Evolutionary conservation across 1,140 invertebrate genomes (phyloP).

Genomic region (Ooceraea biroi): DNA sequence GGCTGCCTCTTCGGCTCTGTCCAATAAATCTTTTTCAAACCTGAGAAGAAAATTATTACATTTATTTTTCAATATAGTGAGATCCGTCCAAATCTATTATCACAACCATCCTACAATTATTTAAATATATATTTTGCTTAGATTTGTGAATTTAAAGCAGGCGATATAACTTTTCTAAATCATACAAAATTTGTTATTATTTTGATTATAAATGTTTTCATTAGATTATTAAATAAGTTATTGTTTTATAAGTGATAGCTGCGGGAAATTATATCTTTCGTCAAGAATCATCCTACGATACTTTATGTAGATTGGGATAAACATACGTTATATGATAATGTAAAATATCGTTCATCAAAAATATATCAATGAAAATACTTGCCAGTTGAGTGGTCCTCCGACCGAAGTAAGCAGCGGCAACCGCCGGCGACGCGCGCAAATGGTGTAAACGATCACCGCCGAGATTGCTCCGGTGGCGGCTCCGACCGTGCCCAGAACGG

Average conservation of each 20-base stretch:
- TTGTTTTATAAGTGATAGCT: not conserved
- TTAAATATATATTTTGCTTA: not conserved
- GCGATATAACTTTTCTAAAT: not conserved
- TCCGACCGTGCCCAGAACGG: constrained; percentile 77
- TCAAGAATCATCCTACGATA: not conserved
- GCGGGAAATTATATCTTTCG: not conserved
- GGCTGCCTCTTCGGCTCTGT: constrained; percentile 78
- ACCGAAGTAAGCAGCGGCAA: constrained; percentile 69
- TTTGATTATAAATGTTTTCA: not conserved
- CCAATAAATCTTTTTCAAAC: constrained; percentile 80
- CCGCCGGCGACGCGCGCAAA: constrained; percentile 76
- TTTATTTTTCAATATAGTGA: not conserved
- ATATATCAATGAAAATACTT: constrained; percentile 30
- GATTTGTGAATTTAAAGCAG: too few relatives aligned
- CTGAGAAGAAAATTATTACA: constrained; percentile 43
- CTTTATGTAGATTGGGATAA: not conserved
- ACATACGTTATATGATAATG: not conserved
- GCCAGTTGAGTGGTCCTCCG: constrained; percentile 79
- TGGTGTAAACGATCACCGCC: constrained; percentile 78
- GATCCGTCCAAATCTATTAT: not conserved
- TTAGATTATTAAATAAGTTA: not conserved
- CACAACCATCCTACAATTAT: not conserved
- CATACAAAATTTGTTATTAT: not conserved
- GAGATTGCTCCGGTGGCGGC: constrained; percentile 80
- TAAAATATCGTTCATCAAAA: too few relatives aligned